Percentiles rank a stretch among this genome's conserved stretches.
Conservation (phyloP, 1,140 invertebrate genomes). For the Rhizoglyphus robini region DNA sequence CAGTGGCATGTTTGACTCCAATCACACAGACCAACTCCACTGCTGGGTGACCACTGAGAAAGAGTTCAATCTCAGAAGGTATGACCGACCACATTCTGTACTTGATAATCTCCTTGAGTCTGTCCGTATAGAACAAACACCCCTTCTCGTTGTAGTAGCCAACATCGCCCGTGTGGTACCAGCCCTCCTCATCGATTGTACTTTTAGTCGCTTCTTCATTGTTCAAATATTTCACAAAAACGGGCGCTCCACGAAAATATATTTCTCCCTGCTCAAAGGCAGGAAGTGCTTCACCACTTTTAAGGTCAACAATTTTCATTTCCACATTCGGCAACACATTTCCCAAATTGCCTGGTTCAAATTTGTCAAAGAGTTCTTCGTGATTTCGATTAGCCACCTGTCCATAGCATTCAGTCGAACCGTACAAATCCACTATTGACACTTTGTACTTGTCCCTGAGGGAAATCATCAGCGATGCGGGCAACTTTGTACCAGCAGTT, state of each 20-base stretch:
- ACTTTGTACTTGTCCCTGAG: background rate
- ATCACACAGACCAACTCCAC: conserved; percentile 66
- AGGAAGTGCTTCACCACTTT: too few relatives aligned
- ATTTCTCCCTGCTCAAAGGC: conserved; percentile 14
- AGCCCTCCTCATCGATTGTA: too few relatives aligned
- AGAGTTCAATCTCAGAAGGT: conserved; percentile 67
- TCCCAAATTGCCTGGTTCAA: background rate
- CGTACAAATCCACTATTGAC: background rate
- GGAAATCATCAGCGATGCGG: background rate
- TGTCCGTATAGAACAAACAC: conserved; percentile 37
- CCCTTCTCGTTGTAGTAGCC: too few relatives aligned
- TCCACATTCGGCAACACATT: background rate
- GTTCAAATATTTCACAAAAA: background rate
- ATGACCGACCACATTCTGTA: conserved; percentile 47
- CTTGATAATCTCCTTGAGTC: conserved; percentile 78
- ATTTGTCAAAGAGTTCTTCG: background rate
- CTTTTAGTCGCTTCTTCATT: too few relatives aligned
- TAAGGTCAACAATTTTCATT: too few relatives aligned
- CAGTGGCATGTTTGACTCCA: conserved; percentile 52
- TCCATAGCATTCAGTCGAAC: background rate
- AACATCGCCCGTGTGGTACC: too few relatives aligned
- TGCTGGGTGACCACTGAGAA: conserved; percentile 54
- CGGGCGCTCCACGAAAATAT: background rate
- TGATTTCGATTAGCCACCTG: background rate
- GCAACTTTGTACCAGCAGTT: background rate